Conservation (phyloP, 2,888 invertebrate species). For the Drosophila kuntzei region DNA sequence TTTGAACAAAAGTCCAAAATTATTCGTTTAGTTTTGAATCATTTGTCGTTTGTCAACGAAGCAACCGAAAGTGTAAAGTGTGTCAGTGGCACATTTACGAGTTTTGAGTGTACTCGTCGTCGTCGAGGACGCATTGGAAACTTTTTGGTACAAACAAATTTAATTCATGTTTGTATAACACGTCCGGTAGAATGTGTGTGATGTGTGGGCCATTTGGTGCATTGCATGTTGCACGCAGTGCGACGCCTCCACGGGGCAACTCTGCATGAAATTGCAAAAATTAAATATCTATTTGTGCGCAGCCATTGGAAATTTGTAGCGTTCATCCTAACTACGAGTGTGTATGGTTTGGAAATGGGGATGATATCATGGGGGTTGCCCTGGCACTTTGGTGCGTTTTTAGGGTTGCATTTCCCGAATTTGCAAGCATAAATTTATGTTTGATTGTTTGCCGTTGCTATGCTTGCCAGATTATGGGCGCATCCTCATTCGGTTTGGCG, state of each 20-base stretch:
- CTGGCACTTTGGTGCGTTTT: conserved; percentile 19
- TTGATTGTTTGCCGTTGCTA: conserved; percentile 67
- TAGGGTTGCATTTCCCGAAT: conserved; percentile 43
- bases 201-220: conserved; percentile 43
- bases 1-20: conserved; percentile 22
- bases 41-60: conserved; percentile 32
- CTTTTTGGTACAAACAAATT: conserved; percentile 62
- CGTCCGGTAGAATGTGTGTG: conserved; percentile 41
- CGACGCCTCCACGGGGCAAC: conserved; percentile 46
- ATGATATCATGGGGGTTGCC: conserved; percentile 13
- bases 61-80: conserved; percentile 28
- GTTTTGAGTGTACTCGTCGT: conserved; percentile 3
- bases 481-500: conserved; percentile 41
- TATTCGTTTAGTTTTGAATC: conserved; percentile 30
- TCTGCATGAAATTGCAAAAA: conserved; percentile 62
- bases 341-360: neutral
- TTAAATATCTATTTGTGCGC: conserved; percentile 73
- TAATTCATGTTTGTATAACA: conserved; percentile 68
- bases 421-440: conserved; percentile 53
- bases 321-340: conserved; percentile 30
- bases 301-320: conserved; percentile 47
- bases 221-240: conserved; percentile 40
- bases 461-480: conserved; percentile 50
- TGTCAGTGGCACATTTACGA: conserved; percentile 60
- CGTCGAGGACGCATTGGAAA: conserved; percentile 23